Conservation (phyloP, 2,797 vertebrate genomes). For the Scomberomorus guttatus region DNA sequence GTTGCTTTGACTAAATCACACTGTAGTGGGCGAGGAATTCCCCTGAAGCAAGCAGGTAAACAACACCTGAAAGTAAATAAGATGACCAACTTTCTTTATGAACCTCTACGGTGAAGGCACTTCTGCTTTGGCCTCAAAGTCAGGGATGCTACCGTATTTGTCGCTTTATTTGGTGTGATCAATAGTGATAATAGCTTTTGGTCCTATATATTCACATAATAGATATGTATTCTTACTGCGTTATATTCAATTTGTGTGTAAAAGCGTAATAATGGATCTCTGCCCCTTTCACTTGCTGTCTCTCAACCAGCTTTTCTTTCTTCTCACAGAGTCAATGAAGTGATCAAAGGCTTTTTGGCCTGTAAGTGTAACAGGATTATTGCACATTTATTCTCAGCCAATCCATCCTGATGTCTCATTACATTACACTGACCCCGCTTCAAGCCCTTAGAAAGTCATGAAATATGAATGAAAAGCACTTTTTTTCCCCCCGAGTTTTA, state of each 20-base stretch:
- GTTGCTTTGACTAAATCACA: not conserved
- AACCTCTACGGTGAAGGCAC: too few relatives aligned
- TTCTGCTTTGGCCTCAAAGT: not conserved
- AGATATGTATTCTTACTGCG: not conserved
- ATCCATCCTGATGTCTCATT: conserved; percentile 38
- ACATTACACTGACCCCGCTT: conserved; percentile 16
- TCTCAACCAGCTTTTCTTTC: not conserved
- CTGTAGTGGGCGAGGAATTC: conserved; percentile 23
- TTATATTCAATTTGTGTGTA: not conserved
- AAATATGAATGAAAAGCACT: conserved; percentile 46
- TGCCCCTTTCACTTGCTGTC: not conserved
- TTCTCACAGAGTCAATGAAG: not conserved
- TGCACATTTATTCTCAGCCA: conserved; percentile 41
- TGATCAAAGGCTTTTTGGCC: conserved; percentile 46
- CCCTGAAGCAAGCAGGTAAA: conserved; percentile 35
- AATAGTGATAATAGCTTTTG: not conserved
- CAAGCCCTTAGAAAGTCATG: conserved; percentile 7
- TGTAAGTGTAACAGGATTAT: conserved; percentile 34
- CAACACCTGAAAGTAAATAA: not conserved
- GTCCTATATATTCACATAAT: not conserved
- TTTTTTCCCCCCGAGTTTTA: not conserved
- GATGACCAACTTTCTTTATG: too few relatives aligned
- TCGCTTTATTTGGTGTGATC: not conserved
- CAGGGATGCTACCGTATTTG: too few relatives aligned
- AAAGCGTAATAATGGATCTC: not conserved